Percentiles rank a stretch among this genome's conserved stretches.
These are phyloP conservation scores for Platichthys flesus DNA, from an alignment of 2,113 vertebrate genomes.

Conservation along the genomic window DNA sequence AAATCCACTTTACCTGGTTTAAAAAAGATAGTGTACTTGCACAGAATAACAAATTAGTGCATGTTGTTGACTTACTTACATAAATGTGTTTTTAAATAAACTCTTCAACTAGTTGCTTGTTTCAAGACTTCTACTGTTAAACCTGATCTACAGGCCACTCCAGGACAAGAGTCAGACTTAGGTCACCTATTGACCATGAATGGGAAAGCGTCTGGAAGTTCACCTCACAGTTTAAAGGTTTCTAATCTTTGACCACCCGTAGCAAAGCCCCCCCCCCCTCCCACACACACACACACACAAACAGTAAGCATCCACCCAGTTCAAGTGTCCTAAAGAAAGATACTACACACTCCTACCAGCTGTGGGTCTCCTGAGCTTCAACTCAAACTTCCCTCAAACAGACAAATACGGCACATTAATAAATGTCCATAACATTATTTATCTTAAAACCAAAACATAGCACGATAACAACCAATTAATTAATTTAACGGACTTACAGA, in stretches of 20 bases:
- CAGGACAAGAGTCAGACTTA: neutral
- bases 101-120: neutral
- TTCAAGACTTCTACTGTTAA: neutral
- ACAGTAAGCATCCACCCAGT: neutral
- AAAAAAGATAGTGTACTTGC: too few relatives aligned
- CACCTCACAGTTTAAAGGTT: neutral
- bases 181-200: constrained; percentile 5
- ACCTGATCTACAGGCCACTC: neutral
- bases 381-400: constrained; percentile 12
- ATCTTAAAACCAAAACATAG: neutral
- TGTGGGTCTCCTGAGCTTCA: constrained; percentile 11
- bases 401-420: constrained; percentile 1
- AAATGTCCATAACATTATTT: neutral
- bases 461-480: neutral
- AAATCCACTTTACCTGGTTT: too few relatives aligned
- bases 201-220: neutral
- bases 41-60: neutral
- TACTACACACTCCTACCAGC: constrained; percentile 1
- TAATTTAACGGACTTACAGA: neutral
- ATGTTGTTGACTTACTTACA: neutral
- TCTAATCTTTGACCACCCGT: constrained; percentile 6
- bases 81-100: neutral
- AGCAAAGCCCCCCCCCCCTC: neutral
- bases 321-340: neutral
- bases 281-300: neutral